A percentile compares a stretch with the other conserved stretches of the same genome.
Evolutionary conservation across 2,113 vertebrate genomes (phyloP).

Genomic region (zebrafish (Danio rerio)): GRCz12tu NC_133184.1:14397501-14398000

Average conservation of each 20-base stretch:
- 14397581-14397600: slow-evolving; percentile 63
- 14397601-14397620: background rate
- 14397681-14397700: slow-evolving; percentile 87
- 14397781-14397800: background rate
- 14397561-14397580: slow-evolving; percentile 90
- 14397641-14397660: slow-evolving; percentile 53
- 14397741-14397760: slow-evolving; percentile 89
- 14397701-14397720: slow-evolving; percentile 90
- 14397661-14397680: slow-evolving; percentile 89
- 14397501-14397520: slow-evolving; percentile 85
- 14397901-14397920: no score
- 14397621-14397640: background rate
- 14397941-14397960: no score
- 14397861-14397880: background rate
- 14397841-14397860: background rate
- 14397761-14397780: slow-evolving; percentile 84
- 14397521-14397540: slow-evolving; percentile 85
- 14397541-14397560: slow-evolving; percentile 87
- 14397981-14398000: no score
- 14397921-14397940: no score
- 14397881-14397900: no score
- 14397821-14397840: background rate
- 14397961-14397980: no score
- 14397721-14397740: slow-evolving; percentile 91
- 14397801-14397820: background rate